A percentile compares a stretch with the other conserved stretches of the same genome.
These are phyloP conservation scores for Lottia scabra DNA, from an alignment of 2,888 invertebrate genomes.

Conservation along the genomic window DNA sequence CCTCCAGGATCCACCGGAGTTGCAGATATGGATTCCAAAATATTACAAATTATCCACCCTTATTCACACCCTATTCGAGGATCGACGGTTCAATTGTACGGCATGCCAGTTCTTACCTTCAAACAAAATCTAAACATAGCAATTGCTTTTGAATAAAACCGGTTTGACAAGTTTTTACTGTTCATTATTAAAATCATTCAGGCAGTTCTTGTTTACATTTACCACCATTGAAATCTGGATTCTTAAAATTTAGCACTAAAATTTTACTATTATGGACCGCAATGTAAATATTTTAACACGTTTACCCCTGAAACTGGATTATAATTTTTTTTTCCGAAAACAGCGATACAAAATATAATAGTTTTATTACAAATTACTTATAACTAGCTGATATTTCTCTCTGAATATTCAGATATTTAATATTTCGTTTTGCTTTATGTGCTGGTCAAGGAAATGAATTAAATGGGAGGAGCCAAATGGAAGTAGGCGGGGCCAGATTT, in stretches of 20 bases:
- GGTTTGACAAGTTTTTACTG: not conserved
- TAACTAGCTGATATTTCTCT: no score
- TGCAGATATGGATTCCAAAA: no score
- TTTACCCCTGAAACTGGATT: no score
- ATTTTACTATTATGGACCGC: not conserved
- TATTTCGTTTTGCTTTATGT: no score
- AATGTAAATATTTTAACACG: no score
- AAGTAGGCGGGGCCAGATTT: not conserved
- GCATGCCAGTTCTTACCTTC: no score
- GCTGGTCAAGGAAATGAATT: not conserved
- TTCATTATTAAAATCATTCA: not conserved
- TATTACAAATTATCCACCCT: not conserved
- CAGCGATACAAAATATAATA: no score
- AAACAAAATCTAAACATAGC: no score
- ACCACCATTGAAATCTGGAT: not conserved
- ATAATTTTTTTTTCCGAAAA: no score
- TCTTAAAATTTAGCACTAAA: not conserved
- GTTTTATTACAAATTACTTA: not conserved
- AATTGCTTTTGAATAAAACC: not conserved
- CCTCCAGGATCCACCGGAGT: no score
- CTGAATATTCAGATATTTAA: no score
- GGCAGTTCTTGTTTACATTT: not conserved
- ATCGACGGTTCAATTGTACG: no score
- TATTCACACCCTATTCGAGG: not conserved
- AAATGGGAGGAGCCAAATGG: conserved; percentile 26